Evolutionary conservation across 1,140 invertebrate genomes (phyloP).

Genomic region (Lordiphosa collinella): DNA sequence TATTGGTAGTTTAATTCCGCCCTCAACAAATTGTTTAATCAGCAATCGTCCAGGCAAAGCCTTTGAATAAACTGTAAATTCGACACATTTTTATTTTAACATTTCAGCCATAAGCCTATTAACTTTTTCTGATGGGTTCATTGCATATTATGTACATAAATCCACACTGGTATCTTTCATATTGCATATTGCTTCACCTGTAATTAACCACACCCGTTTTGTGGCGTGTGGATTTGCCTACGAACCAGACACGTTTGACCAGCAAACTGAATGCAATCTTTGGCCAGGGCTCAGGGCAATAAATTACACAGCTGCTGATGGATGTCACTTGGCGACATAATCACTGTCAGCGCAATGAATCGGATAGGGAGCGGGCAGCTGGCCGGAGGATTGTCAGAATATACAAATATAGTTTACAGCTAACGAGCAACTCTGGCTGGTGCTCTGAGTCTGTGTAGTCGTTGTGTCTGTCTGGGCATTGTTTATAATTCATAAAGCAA

Average conservation of each 20-base stretch:
- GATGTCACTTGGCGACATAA: constrained; percentile 62
- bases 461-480: constrained; percentile 25
- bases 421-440: constrained; percentile 33
- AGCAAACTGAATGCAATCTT: constrained; percentile 31
- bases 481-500: constrained; percentile 63
- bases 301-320: constrained; percentile 62
- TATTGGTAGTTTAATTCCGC: too few species aligned
- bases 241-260: constrained; percentile 18
- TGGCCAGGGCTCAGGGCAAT: constrained; percentile 26
- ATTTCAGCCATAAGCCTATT: constrained; percentile 30
- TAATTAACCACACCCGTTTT: constrained; percentile 29
- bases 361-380: background rate
- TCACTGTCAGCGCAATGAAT: constrained; percentile 49
- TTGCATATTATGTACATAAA: constrained; percentile 5
- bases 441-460: background rate
- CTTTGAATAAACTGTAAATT: background rate
- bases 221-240: constrained; percentile 5
- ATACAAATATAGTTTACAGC: constrained; percentile 32
- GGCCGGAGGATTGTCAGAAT: constrained; percentile 7
- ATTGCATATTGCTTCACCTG: constrained; percentile 17
- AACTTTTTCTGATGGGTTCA: constrained; percentile 13
- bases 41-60: too few species aligned
- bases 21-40: too few species aligned
- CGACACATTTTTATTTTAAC: background rate
- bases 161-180: background rate